Evolutionary conservation across 2,888 invertebrate species (phyloP), one percentile per base, ranked within the genome.

Genomic region (Phytoseiulus persimilis): DNA sequence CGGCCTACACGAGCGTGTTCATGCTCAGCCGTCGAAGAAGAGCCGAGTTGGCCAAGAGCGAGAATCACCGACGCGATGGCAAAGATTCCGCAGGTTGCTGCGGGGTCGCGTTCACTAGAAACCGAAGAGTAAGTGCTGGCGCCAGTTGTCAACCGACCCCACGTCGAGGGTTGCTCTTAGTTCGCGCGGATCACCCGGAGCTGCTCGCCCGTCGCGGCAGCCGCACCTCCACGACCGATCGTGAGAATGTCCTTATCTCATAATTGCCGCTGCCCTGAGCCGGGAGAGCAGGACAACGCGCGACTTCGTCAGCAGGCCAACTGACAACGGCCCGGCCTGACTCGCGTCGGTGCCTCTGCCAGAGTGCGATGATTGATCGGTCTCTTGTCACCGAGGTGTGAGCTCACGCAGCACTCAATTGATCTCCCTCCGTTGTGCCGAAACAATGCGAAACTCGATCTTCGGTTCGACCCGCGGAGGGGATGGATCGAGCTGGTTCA

Each of bases 11-110:
- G 11, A 32, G 87, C 32, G 45, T 87, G 39, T 87, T 31, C 32
- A 87, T 87, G 83, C 83, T 33, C 39, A 87, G 87, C n/a, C 87
- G 87, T 28, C n/a, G 23, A 6, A 28, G 87, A 23, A 33, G 87
- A n/a, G 87, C 87, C n/a, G 87, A 87, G 87, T 45, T 87, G 33
- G 87, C 87, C n/a, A 32, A 87, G n/a, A 87, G 32, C n/a, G 87
- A 87, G 18, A 87, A 87, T 23, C 87, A 33, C 5, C 87, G 87
- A 39, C 87, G 87, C 6, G 32, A 32, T 87, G 9, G n/a, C 3
- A 3, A 31, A 32, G 84, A 84, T 11, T 87, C 87, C 39, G 32
- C 45, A n/a, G 87, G 32, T 39, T 87, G 87, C 31, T 87, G 87
- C 32, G 87, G 87, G 39, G 6, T 87, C 39, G n/a, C 87, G 9